Conservation (phyloP, 2,797 vertebrate species). For the Amblyraja radiata region DNA sequence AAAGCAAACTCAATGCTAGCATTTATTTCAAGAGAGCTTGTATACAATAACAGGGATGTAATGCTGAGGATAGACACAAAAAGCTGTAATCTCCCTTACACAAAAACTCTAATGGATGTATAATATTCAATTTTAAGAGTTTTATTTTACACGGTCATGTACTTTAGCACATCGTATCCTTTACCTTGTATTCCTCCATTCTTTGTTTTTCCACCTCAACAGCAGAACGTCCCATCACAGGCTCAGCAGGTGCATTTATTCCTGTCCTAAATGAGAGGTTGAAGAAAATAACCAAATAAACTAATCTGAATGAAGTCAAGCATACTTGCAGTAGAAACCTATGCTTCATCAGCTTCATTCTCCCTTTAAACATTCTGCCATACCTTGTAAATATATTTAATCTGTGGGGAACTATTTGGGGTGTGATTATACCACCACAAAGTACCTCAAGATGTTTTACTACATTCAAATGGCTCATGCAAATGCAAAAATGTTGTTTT, state of each 20-base stretch:
- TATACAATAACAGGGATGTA: too few relatives aligned
- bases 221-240: background rate
- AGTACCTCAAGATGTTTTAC: background rate
- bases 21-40: too few relatives aligned
- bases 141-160: background rate
- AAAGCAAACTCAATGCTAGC: too few relatives aligned
- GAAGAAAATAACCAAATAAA: background rate
- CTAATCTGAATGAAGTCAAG: background rate
- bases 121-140: background rate
- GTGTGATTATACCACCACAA: background rate
- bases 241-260: background rate
- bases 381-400: background rate
- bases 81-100: background rate
- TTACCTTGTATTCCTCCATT: background rate
- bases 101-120: background rate
- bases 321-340: background rate
- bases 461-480: background rate
- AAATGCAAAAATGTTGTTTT: background rate
- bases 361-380: background rate
- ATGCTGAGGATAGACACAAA: too few relatives aligned
- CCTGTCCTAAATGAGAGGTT: background rate
- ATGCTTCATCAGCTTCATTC: background rate
- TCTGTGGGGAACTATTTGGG: background rate
- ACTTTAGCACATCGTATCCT: background rate
- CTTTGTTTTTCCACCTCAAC: background rate